Evolutionary conservation across 2,113 vertebrate species (phyloP).

Genomic region (Campylomormyrus numenius): DNA sequence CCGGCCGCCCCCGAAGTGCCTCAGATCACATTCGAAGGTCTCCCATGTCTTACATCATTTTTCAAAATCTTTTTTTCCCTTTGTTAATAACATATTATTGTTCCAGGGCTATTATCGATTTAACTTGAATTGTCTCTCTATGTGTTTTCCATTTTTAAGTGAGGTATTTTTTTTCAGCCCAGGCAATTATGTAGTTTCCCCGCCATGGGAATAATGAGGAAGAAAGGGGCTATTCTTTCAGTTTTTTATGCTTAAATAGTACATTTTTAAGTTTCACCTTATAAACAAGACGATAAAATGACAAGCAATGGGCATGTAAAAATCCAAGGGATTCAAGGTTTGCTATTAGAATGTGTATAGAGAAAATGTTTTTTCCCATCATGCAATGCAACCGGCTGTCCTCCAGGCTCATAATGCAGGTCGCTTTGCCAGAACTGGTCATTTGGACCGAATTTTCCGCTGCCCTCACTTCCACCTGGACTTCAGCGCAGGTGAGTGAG

Average conservation of each 20-base stretch:
- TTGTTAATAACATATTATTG: conserved; percentile 4
- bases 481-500: neutral
- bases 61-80: neutral
- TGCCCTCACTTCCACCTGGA: neutral
- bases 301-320: neutral
- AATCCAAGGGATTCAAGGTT: neutral
- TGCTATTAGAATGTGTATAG: neutral
- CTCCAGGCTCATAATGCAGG: neutral
- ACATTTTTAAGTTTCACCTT: neutral
- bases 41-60: neutral
- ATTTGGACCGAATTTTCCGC: neutral
- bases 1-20: neutral
- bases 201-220: neutral
- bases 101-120: neutral
- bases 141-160: conserved; percentile 5
- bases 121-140: neutral
- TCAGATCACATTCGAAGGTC: neutral
- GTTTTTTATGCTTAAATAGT: neutral
- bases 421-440: neutral
- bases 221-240: neutral
- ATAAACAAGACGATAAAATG: neutral
- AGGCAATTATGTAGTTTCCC: neutral
- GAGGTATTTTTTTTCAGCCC: neutral
- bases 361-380: neutral
- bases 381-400: neutral